A percentile compares a stretch with the other conserved stretches of the same genome.
Conservation (phyloP, 1,140 invertebrate species). For the Eupristina koningsbergeri region DNA sequence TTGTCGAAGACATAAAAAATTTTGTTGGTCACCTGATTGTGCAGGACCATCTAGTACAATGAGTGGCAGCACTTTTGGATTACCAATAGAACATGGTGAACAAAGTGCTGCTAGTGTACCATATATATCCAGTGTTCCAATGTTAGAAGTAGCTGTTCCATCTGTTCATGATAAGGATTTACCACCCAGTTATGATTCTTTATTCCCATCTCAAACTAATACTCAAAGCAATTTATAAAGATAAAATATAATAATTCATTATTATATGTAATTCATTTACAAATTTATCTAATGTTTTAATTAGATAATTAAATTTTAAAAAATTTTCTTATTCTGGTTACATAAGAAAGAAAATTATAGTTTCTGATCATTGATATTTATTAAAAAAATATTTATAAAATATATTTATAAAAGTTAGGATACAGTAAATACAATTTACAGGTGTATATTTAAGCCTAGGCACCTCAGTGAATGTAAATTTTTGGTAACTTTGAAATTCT, state of each 20-base stretch:
- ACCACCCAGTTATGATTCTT: slow-evolving; percentile 70
- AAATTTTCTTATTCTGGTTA: slow-evolving; percentile 22
- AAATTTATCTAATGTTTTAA: slow-evolving; percentile 67
- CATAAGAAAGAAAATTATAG: neutral
- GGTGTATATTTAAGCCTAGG: no score
- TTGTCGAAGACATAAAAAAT: slow-evolving; percentile 64
- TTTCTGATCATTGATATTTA: neutral
- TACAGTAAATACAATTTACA: no score
- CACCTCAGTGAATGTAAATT: no score
- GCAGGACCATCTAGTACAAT: slow-evolving; percentile 58
- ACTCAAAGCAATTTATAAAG: slow-evolving; percentile 25
- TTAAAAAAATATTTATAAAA: no score
- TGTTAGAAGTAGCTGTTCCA: slow-evolving; percentile 64
- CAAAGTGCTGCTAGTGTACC: slow-evolving; percentile 48
- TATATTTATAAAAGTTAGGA: no score
- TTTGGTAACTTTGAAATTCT: no score
- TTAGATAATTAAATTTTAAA: slow-evolving; percentile 56
- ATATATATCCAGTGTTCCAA: slow-evolving; percentile 62
- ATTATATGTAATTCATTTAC: neutral
- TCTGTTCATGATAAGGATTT: slow-evolving; percentile 67
- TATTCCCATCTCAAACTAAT: slow-evolving; percentile 61
- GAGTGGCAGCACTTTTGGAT: slow-evolving; percentile 47
- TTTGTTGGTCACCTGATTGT: slow-evolving; percentile 70
- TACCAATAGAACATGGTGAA: slow-evolving; percentile 52
- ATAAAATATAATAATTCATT: neutral